These are phyloP conservation scores for Eurypyga helias DNA, from an alignment of 2,113 vertebrate species.

Conservation along the genomic window DNA sequence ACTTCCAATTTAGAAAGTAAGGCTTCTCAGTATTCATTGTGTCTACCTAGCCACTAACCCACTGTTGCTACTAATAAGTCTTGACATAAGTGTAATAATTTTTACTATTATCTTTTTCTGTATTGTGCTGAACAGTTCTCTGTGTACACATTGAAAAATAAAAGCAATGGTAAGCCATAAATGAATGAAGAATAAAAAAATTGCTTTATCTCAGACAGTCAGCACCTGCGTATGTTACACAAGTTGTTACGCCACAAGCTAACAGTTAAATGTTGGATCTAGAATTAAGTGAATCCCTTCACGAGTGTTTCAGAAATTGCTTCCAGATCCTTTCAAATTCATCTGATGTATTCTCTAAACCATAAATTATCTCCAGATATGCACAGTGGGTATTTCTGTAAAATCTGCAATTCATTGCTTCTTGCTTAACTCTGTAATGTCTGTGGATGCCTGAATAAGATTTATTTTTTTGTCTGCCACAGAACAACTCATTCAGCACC, in stretches of 20 bases:
- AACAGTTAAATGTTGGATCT: background rate
- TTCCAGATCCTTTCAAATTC: background rate
- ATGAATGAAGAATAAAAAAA: background rate
- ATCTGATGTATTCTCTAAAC: background rate
- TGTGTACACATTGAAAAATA: background rate
- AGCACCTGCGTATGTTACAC: background rate
- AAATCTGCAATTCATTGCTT: background rate
- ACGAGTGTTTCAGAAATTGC: background rate
- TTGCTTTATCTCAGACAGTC: background rate
- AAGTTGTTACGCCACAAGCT: background rate
- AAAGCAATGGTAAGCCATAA: background rate
- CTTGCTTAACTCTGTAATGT: background rate
- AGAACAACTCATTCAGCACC: background rate
- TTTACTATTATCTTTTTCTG: background rate
- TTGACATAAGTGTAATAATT: background rate
- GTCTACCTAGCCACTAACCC: background rate
- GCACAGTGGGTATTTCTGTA: background rate
- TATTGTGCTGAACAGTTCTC: background rate
- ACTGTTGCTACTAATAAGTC: fast-evolving
- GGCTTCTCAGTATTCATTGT: background rate
- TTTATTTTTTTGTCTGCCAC: background rate
- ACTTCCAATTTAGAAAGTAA: background rate
- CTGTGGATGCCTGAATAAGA: background rate
- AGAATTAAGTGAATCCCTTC: background rate
- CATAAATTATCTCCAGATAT: background rate